Percentiles rank a stretch among this genome's conserved stretches.
Conservation (phyloP, 2,113 vertebrate genomes). For the Salvelinus namaycush region DNA sequence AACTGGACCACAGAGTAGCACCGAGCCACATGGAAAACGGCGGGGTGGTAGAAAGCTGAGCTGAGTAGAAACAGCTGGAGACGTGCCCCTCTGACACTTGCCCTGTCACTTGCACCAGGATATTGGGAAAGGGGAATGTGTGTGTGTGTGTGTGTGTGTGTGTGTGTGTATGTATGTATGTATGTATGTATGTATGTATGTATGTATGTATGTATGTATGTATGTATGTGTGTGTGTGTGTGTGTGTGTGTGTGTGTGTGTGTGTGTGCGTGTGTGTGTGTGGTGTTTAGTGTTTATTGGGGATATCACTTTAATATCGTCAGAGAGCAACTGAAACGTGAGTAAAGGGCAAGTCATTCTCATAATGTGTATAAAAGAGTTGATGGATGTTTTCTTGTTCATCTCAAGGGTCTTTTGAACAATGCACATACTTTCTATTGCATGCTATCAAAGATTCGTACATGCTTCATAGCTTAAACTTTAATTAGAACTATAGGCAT, state of each 20-base stretch:
- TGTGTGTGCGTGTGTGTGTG: neutral
- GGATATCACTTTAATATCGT: no score
- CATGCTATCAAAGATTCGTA: neutral
- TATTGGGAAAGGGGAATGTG: constrained; percentile 15
- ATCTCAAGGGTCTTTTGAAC: neutral
- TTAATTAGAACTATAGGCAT: no score
- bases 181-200: neutral
- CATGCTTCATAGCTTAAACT: no score
- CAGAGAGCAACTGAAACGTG: neutral
- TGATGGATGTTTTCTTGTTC: neutral
- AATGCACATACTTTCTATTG: neutral
- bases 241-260: neutral
- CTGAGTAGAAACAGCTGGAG: neutral
- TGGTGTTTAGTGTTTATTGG: neutral
- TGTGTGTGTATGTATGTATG: no score
- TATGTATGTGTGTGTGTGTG: neutral
- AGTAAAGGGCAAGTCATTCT: neutral
- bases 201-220: neutral
- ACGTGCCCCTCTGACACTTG: constrained; percentile 21
- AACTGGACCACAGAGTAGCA: neutral
- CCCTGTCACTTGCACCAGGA: constrained; percentile 25
- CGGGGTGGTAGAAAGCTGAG: constrained; percentile 33
- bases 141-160: no score
- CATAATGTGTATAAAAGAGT: neutral
- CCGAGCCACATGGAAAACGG: neutral